Evolutionary conservation across 2,797 vertebrate genomes (phyloP), one percentile per base, ranked within the genome.

Genomic region (Aldrovandia affinis): DNA sequence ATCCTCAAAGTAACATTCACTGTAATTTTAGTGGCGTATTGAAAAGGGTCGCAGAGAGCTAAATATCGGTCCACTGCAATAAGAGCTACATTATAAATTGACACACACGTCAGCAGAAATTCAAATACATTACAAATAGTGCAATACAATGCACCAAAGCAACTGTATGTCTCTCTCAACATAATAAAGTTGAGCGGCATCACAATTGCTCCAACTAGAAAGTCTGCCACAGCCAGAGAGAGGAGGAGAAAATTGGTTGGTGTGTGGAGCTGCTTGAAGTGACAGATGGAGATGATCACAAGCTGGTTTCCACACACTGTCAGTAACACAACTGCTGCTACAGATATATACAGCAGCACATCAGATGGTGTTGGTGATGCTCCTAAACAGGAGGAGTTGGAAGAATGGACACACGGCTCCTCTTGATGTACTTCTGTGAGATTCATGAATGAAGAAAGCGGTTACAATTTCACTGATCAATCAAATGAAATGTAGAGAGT

Each of bases 231-330:
- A 22, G 89, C 87, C 81, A 89, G 52, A 83, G 86, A 89, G 78
- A 89, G 85, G 63, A 88, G 36, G 47, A 88, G 81, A 82, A 89
- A 77, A 83, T 89, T 86, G 12, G 87, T 87, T 18, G 87, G 83
- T 3, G 87, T 89, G 81, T 89, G 88, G n/a, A 88, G 90, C 83
- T 87, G 84, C 75, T 82, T 90, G 84, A 90, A 88, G 88, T 88
- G 86, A 77, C 79, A 80, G 25, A 87, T 85, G 36, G 88, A 86
- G 82, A 89, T 75, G 78, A 88, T 86, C 73, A 87, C 84, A 0
- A 90, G 86, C 81, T 87, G 84, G 73, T 89, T 90, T 81, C 88
- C 89, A 87, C 75, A 89, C 65, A 91, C 80, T 39, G 88, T 89
- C 77, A 88, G 70, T 9, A 89, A 81, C 65, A 87, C 68, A 70